phyloP scores from a whole-genome alignment of 92 coral and sea anemone genomes.

The Paramuricea clavata region DNA sequence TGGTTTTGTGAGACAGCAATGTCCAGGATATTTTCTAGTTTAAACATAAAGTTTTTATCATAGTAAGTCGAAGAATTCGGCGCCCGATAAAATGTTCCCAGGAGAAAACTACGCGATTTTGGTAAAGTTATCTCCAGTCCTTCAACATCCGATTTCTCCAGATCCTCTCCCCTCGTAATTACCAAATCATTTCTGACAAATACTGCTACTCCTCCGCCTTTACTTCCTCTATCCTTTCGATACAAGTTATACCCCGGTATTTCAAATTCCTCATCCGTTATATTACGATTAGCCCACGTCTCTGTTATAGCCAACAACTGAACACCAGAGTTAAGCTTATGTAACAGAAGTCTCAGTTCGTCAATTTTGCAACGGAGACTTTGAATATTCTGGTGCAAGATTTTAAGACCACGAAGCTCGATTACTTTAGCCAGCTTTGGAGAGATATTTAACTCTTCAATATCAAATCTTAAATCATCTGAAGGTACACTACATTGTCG shows the following conservation, averaged over 20 bases:
- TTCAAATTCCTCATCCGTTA: constrained; percentile 45
- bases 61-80: constrained; percentile 8
- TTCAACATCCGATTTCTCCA: constrained; percentile 41
- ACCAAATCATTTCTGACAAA: no score
- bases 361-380: constrained; percentile 60
- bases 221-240: constrained; percentile 44
- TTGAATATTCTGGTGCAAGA: constrained; percentile 61
- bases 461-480: background rate
- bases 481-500: constrained; percentile 9
- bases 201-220: constrained; percentile 42
- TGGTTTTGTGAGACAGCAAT: constrained; percentile 34
- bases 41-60: no score
- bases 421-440: constrained; percentile 37
- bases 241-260: constrained; percentile 44
- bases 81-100: constrained; percentile 23
- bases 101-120: constrained; percentile 50
- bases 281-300: constrained; percentile 39
- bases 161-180: constrained; percentile 45
- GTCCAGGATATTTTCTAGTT: constrained; percentile 40
- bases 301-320: no score
- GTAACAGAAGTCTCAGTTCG: constrained; percentile 55
- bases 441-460: constrained; percentile 5
- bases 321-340: constrained; percentile 33
- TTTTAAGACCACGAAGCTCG: constrained; percentile 45
- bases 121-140: constrained; percentile 49